Evolutionary conservation across 2,888 invertebrate genomes (phyloP).

Genomic region (Criorhina ranunculi): DNA sequence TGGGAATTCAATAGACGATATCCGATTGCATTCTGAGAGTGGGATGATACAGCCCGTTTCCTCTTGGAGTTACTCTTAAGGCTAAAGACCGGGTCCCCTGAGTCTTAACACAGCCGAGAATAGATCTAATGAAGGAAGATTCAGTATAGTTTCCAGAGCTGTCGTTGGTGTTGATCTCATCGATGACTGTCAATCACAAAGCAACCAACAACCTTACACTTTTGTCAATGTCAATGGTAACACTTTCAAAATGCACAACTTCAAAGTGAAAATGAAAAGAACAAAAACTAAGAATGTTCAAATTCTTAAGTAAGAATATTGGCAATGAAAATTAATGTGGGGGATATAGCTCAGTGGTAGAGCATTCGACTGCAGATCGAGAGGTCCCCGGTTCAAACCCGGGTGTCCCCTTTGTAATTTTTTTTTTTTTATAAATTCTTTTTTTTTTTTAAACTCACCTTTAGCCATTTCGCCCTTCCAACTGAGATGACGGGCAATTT

Average conservation of each 20-base stretch:
- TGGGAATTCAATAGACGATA: too few species aligned
- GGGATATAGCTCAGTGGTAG: slow-evolving; percentile 80
- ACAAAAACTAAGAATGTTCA: not conserved
- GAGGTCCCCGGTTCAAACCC: slow-evolving; percentile 80
- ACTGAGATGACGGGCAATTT: slow-evolving; percentile 93
- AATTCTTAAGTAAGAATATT: slow-evolving; percentile 26
- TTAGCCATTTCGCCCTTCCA: slow-evolving; percentile 95
- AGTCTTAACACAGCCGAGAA: too few species aligned
- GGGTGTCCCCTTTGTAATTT: slow-evolving; percentile 77
- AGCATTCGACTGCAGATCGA: slow-evolving; percentile 80
- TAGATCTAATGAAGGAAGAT: too few species aligned
- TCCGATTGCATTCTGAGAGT: too few species aligned
- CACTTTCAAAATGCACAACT: not conserved
- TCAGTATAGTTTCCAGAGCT: too few species aligned
- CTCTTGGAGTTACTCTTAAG: too few species aligned
- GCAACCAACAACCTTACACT: too few species aligned
- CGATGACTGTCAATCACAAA: too few species aligned
- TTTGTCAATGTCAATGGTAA: not conserved
- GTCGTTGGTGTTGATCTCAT: too few species aligned
- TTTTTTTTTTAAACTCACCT: slow-evolving; percentile 85
- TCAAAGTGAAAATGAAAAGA: slow-evolving; percentile 21
- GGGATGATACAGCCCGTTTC: too few species aligned
- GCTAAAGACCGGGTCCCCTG: too few species aligned
- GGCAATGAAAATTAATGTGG: not conserved
- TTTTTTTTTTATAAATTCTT: slow-evolving; percentile 14